Evolutionary conservation across 2,888 invertebrate species (phyloP), one percentile per base, ranked within the genome.

Genomic region (Mellilla xanthometata): DNA sequence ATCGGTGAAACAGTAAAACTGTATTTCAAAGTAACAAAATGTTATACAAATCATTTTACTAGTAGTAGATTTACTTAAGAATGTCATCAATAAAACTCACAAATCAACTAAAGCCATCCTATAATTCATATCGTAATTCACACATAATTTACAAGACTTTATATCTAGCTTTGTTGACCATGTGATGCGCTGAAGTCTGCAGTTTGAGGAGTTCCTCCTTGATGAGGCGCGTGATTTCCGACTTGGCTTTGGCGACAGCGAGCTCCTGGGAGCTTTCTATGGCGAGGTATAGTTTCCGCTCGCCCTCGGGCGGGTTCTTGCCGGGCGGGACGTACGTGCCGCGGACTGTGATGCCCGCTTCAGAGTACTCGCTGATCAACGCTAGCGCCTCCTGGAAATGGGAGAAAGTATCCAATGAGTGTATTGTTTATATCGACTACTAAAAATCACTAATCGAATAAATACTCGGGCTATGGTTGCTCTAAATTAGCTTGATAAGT

Each of bases 281-380:
- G n/a, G 99, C 98, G 57, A 99, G 91, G 83, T 99, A 99, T 0
- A 99, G 90, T 74, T 99, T 99, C 11, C 99, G 90, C 68, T 99
- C 99, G 13, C 97, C 97, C 58, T 97, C 97, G 0, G 97, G 97
- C 0, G 97, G 95, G 8, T 92, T 90, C 77, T 98, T 97, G 47
- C 98, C 98, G 1, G 95, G 93, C 0, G 95, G 95, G 6, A 97
- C 97, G 72, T 97, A 97, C 0, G 98, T 98, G n/a, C 99, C 99
- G 29, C 99, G 93, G 0, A 99, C 99, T 0, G 99, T 99, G 52
- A 99, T 95, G 24, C 99, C 99, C 0, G 99, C 99, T 79, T 99
- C 99, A 0, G 99, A 99, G 81, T 99, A 99, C 81, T 99, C 99
- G 34, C 98, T 97, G 67, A 99, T 99, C 74, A 99, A 97, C 0